Evolutionary conservation across 1,140 invertebrate genomes (phyloP), one percentile per base, ranked within the genome.

Genomic region (Pristionchus pacificus): DNA sequence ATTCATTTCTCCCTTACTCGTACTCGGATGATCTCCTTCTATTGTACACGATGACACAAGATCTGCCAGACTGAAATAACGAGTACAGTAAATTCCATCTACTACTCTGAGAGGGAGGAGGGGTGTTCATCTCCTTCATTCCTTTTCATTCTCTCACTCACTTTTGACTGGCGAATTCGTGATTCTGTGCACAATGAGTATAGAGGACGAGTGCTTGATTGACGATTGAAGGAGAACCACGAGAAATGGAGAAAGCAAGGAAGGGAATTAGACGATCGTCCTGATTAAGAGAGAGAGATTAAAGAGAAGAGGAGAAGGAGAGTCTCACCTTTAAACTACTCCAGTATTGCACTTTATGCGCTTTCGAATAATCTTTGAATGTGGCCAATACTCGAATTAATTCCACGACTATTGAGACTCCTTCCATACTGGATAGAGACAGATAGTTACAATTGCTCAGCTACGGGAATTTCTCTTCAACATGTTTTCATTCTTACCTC

Each of bases 301-400:
- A n/a, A 13, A 24, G 13, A 19, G 38, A 59, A 31, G 24, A 25
- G 38, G 6, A 25, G 27, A 14, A 31, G 10, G 27, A 15, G 13
- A 2, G 63, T 24, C 15, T 28, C 59, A 73, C 71, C 49, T 75
- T 75, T 30, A 75, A 32, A 6, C 62, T 29, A 24, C 57, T 63
- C 74, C 74, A 75, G 49, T 75, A 75, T 25, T 70, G 68, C 25
- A 66, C 65, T 65, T 75, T 75, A 57, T 75, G 74, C 1, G 67
- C 38, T 65, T 74, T 75, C 1, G 74, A 75, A 3, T 66, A 66
- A 38, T 76, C 72, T 49, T 75, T 75, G 13, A 74, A 30, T 30
- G 67, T 60, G 2, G 74, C 71, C 32, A 75, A 31, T 14, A 74
- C 19, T 49, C 63, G 74, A 2, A 71, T 60, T 10, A 75, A 30